These are phyloP conservation scores for Lepidurus arcticus DNA, from an alignment of 1,140 invertebrate species.

Conservation along the genomic window DNA sequence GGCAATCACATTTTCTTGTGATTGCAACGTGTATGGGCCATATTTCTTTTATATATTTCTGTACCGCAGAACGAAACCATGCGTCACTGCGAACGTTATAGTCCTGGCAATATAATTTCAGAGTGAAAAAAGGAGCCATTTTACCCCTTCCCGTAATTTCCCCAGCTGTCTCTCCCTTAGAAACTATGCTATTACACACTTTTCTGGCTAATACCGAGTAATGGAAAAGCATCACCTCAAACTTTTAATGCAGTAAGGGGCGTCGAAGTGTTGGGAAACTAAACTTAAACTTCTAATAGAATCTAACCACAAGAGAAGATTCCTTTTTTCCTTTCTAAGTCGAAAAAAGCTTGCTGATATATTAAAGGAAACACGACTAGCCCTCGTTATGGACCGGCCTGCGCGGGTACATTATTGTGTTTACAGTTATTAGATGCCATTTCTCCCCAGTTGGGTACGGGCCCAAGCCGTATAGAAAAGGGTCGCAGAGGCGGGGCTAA, in stretches of 20 bases:
- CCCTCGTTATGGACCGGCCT: neutral
- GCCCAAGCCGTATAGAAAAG: neutral
- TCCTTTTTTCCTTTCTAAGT: too few species aligned
- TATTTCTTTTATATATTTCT: neutral
- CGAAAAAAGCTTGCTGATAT: too few species aligned
- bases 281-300: too few species aligned
- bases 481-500: neutral
- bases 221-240: neutral
- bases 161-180: neutral
- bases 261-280: too few species aligned
- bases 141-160: neutral
- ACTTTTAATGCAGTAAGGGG: neutral
- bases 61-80: neutral
- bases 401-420: neutral
- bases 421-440: constrained; percentile 8
- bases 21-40: neutral
- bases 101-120: neutral
- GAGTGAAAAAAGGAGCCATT: neutral
- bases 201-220: neutral
- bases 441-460: neutral
- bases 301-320: too few species aligned
- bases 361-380: neutral
- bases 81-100: neutral
- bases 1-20: neutral
- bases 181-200: neutral